These are phyloP conservation scores for Thera britannica DNA, from an alignment of 2,888 invertebrate species.

Conservation along the genomic window DNA sequence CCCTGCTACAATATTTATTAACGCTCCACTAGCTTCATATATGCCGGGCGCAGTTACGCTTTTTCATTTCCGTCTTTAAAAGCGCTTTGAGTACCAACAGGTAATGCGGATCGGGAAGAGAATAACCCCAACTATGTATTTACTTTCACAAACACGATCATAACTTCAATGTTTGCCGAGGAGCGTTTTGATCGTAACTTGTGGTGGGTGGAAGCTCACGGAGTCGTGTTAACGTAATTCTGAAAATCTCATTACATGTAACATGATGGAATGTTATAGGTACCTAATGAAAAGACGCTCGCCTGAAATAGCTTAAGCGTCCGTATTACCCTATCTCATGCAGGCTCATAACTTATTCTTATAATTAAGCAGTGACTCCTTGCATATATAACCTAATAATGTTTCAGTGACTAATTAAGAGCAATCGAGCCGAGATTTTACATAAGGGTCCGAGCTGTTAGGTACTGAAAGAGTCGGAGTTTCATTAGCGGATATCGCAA, in stretches of 20 bases:
- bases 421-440: conserved; percentile 20
- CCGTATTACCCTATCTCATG: conserved; percentile 2
- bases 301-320: conserved; percentile 26
- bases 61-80: conserved; percentile 62
- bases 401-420: conserved; percentile 26
- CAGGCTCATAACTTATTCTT: not conserved
- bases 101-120: conserved; percentile 40
- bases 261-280: conserved; percentile 33
- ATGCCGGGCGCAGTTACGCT: conserved; percentile 46
- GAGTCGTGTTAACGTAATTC: conserved; percentile 39
- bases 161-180: conserved; percentile 36
- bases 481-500: conserved; percentile 73
- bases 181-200: conserved; percentile 38
- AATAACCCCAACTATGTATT: conserved; percentile 41
- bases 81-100: conserved; percentile 52
- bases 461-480: conserved; percentile 59
- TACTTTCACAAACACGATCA: conserved; percentile 40
- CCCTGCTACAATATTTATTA: conserved; percentile 83
- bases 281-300: conserved; percentile 31
- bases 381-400: not conserved
- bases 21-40: conserved; percentile 63
- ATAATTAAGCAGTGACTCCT: conserved; percentile 1
- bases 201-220: conserved; percentile 34
- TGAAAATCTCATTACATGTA: conserved; percentile 39
- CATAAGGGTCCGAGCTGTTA: conserved; percentile 36